Evolutionary conservation across 2,113 vertebrate species (phyloP), one percentile per base, ranked within the genome.

Genomic region (Gavia stellata): DNA sequence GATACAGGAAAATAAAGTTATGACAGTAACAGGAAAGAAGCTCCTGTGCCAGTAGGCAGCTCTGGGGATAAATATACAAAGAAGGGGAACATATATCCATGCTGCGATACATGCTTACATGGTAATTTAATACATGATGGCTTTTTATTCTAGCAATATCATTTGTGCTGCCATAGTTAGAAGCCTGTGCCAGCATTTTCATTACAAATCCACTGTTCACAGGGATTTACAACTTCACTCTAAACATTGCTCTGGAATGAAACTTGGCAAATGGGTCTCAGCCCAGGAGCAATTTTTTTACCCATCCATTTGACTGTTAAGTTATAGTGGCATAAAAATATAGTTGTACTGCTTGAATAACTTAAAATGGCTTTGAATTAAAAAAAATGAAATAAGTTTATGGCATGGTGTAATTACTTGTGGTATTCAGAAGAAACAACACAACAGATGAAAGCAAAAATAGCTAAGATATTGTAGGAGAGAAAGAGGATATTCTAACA

Each of bases 211-310:
- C 58, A 79, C 86, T 91, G 56, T 86, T 94, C 78, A 12, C 2
- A 52, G 81, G 86, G 81, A 86, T 96, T 96, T 97, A 94, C 79
- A 96, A 72, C 6, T 26, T 91, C 45, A 77, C 52, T 86, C 77
- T 83, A 66, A 95, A 72, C 44, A 53, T 55, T 88, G 59, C 44
- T 94, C 47, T 85, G 87, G 90, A 97, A 95, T 88, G 63, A 92
- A 96, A 95, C 36, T 92, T 95, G 81, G 79, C 52, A 92, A 97
- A 95, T 88, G 38, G 79, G 56, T 81, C 79, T 95, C 81, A 93
- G 91, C 53, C 81, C 79, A 94, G 81, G 17, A 92, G 71, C 59
- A 82, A 58, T 71, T 68, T 65, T 95, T 95, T 80, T 82, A 95
- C 47, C 65, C 90, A 93, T 90, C 55, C 56, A 83, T 95, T 91